These are phyloP conservation scores for Lithophane leautieri DNA, from an alignment of 2,888 invertebrate genomes.

Conservation along the genomic window DNA sequence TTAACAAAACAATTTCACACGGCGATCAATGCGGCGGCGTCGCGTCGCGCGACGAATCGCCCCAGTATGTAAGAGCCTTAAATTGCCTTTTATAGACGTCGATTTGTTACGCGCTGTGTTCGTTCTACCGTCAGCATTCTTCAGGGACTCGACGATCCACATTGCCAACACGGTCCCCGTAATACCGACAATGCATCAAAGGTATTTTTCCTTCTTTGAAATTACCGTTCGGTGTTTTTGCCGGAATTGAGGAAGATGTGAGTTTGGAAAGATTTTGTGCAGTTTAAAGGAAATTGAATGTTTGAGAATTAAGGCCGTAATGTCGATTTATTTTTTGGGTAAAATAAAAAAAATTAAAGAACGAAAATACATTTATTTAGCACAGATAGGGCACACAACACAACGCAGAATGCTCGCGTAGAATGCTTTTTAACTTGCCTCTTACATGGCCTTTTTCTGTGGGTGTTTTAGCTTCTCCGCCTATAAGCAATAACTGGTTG, in stretches of 20 bases:
- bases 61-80: no score
- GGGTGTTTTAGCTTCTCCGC: no score
- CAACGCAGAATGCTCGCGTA: no score
- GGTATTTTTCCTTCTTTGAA: conserved; percentile 34
- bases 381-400: no score
- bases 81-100: conserved; percentile 51
- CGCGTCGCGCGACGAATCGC: no score
- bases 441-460: no score
- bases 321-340: not conserved
- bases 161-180: conserved; percentile 45
- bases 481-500: no score
- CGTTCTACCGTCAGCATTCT: conserved; percentile 52
- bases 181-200: conserved; percentile 49
- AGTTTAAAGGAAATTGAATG: conserved; percentile 6
- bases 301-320: not conserved
- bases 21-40: no score
- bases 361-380: no score
- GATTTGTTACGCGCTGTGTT: conserved; percentile 47
- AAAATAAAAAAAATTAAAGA: no score
- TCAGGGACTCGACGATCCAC: conserved; percentile 37
- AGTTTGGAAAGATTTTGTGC: not conserved
- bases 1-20: no score
- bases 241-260: conserved; percentile 1
- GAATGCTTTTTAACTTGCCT: no score
- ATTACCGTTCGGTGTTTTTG: conserved; percentile 21